Conservation (phyloP, 1,140 invertebrate genomes). For the Solenopsis invicta region DNA sequence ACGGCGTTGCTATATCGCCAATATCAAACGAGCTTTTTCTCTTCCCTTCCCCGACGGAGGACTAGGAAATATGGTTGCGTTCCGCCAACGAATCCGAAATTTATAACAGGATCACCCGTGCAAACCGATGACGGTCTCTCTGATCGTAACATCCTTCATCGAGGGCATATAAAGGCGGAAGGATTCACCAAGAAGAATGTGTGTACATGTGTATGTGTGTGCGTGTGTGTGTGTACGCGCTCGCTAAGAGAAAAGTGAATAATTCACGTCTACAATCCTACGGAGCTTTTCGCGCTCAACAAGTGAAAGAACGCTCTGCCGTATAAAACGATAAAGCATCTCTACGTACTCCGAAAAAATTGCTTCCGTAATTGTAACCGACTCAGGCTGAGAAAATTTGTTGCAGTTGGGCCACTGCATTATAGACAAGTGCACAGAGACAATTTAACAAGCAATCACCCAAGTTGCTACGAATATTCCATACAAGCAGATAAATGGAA, state of each 20-base stretch:
- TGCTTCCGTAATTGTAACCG: conserved; percentile 41
- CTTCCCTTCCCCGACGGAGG: background rate
- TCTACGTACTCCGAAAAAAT: conserved; percentile 26
- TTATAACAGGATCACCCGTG: conserved; percentile 75
- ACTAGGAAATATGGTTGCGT: conserved; percentile 65
- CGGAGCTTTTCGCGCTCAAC: conserved; percentile 36
- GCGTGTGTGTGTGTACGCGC: background rate
- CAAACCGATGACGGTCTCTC: conserved; percentile 62
- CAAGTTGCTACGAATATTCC: background rate
- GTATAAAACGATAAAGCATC: background rate
- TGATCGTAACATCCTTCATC: conserved; percentile 61
- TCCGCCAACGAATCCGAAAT: conserved; percentile 70
- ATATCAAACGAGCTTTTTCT: conserved; percentile 59
- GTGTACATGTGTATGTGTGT: background rate
- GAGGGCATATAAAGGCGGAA: conserved; percentile 5
- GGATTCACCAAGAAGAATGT: conserved; percentile 1
- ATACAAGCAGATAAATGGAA: background rate
- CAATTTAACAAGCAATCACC: background rate
- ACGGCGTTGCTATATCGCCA: conserved; percentile 60
- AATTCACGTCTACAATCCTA: conserved; percentile 28
- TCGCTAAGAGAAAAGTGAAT: conserved; percentile 51
- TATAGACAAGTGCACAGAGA: background rate
- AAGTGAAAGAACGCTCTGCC: conserved; percentile 38
- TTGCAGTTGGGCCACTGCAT: too few relatives aligned
- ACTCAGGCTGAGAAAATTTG: conserved; percentile 4